A percentile compares a stretch with the other conserved stretches of the same genome.
phyloP scores from a whole-genome alignment of 2,797 vertebrate genomes.

The Rhodeus uyekii region DNA sequence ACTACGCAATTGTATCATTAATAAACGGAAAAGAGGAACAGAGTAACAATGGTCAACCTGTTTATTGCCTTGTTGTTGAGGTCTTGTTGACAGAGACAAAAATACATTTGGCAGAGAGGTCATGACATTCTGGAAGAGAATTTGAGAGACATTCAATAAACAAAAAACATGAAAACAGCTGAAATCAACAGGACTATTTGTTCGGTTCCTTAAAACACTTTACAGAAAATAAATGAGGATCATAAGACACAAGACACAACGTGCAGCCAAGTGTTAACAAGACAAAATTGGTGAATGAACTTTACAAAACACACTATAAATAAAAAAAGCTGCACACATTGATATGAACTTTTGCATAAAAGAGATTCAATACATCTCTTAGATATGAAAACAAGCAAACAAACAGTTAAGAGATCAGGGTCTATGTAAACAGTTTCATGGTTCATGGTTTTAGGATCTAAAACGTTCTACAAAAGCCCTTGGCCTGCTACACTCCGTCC shows the following conservation, averaged over 20 bases:
- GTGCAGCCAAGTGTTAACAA: constrained; percentile 3
- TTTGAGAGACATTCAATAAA: constrained; percentile 5
- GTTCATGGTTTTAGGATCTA: constrained; percentile 21
- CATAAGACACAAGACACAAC: not conserved
- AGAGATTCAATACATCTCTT: constrained; percentile 7
- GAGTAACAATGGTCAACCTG: not conserved
- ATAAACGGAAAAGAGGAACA: not conserved
- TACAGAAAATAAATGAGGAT: not conserved
- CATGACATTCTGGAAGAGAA: constrained; percentile 5
- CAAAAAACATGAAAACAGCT: not conserved
- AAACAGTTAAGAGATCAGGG: constrained; percentile 7
- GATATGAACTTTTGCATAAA: constrained; percentile 8
- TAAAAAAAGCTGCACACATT: constrained; percentile 8
- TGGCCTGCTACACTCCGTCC: constrained; percentile 18
- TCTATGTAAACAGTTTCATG: constrained; percentile 32
- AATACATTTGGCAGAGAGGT: constrained; percentile 13
- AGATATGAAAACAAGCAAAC: constrained; percentile 31
- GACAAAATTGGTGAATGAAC: not conserved
- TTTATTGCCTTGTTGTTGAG: constrained; percentile 27
- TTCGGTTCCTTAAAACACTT: constrained; percentile 4
- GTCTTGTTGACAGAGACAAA: constrained; percentile 16
- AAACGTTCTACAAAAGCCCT: constrained; percentile 34
- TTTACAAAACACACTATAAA: not conserved
- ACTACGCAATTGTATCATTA: not conserved
- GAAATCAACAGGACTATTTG: constrained; percentile 9